These are phyloP conservation scores for Nothoprocta perdicaria DNA, from an alignment of 2,113 vertebrate genomes.

Conservation along the genomic window DNA sequence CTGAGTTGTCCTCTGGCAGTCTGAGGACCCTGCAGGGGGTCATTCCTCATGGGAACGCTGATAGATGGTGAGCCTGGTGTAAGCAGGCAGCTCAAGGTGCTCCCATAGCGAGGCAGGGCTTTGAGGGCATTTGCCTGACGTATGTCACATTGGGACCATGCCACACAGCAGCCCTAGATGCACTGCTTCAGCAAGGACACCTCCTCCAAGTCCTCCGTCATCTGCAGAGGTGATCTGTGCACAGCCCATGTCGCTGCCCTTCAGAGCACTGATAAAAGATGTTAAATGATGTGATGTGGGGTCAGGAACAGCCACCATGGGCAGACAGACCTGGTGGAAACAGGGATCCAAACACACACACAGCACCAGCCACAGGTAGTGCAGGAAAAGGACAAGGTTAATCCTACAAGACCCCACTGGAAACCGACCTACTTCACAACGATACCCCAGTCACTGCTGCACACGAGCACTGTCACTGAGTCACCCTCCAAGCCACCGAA, in stretches of 20 bases:
- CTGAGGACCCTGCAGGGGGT: accelerated
- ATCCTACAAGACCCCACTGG: not conserved
- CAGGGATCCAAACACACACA: not conserved
- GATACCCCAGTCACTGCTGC: not conserved
- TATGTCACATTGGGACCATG: not conserved
- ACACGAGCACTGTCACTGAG: not conserved
- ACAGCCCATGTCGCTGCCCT: not conserved
- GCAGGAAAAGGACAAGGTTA: not conserved
- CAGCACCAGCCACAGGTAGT: not conserved
- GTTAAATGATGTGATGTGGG: not conserved
- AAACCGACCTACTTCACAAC: not conserved
- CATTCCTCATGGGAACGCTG: accelerated
- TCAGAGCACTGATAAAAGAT: not conserved
- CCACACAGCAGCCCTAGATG: not conserved
- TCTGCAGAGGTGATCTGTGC: not conserved
- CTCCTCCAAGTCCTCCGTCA: not conserved
- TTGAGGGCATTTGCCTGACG: not conserved
- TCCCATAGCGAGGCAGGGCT: not conserved
- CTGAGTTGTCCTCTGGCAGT: not conserved
- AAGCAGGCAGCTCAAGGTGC: not conserved
- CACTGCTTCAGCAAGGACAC: not conserved
- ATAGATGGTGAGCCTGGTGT: not conserved
- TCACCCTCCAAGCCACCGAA: not conserved
- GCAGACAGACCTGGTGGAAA: not conserved
- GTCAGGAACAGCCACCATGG: not conserved